Conservation (phyloP, 2,113 vertebrate species). For the Rousettus leschenaultii region DNA sequence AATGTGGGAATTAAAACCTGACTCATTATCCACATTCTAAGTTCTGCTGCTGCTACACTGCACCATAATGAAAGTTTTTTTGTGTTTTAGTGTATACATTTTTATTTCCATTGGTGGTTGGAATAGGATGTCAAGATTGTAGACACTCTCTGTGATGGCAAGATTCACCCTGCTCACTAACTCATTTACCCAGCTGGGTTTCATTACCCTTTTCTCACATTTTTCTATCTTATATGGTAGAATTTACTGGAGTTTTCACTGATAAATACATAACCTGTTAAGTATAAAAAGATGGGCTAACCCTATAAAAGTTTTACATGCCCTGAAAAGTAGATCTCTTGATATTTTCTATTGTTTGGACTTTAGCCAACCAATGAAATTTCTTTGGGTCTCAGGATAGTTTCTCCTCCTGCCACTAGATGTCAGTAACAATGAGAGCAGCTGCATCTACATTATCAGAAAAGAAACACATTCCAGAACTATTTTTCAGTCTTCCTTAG, state of each 20-base stretch:
- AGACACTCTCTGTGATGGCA: not conserved
- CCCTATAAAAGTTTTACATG: not conserved
- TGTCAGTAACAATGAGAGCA: slow-evolving; percentile 67
- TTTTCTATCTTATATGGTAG: not conserved
- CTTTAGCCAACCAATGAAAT: slow-evolving; percentile 10
- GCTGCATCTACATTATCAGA: not conserved
- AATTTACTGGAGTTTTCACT: not conserved
- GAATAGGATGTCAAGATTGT: not conserved
- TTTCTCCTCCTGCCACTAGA: slow-evolving; percentile 70
- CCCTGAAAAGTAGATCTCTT: not conserved
- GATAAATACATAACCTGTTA: not conserved
- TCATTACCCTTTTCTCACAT: not conserved
- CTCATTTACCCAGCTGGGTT: not conserved
- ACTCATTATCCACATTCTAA: not conserved
- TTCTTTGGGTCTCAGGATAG: slow-evolving; percentile 18
- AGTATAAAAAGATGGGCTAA: not conserved
- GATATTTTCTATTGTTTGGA: not conserved
- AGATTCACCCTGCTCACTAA: not conserved
- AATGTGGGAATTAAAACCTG: not conserved
- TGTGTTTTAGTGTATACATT: not conserved
- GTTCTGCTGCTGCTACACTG: not conserved
- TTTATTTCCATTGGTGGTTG: not conserved
- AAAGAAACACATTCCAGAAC: not conserved
- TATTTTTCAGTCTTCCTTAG: not conserved
- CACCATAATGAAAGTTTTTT: not conserved